Evolutionary conservation across 2,888 invertebrate species (phyloP).

Genomic region (Cheilosia impressa): DNA sequence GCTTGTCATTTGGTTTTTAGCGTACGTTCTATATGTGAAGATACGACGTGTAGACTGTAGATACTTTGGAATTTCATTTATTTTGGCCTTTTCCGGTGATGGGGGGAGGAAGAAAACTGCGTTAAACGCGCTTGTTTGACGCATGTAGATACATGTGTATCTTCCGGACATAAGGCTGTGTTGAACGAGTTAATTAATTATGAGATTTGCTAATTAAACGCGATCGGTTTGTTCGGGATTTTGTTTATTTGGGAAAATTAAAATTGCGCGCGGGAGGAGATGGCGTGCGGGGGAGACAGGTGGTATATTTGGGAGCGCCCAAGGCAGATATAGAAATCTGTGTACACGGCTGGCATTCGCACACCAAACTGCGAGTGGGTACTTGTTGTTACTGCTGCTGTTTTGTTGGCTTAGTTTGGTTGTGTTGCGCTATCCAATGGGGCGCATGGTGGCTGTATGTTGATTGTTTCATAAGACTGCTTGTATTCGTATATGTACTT

Average conservation of each 20-base stretch:
- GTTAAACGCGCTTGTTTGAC: slow-evolving; percentile 59
- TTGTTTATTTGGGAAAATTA: slow-evolving; percentile 72
- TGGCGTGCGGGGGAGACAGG: not conserved
- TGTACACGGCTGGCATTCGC: slow-evolving; percentile 2
- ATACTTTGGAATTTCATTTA: slow-evolving; percentile 58
- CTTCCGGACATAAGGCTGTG: slow-evolving; percentile 66
- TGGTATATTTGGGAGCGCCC: too few relatives aligned
- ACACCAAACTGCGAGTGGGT: slow-evolving; percentile 27
- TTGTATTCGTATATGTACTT: slow-evolving; percentile 2
- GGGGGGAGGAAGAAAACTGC: slow-evolving; percentile 10
- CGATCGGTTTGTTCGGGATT: slow-evolving; percentile 60
- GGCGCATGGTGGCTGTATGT: slow-evolving; percentile 53
- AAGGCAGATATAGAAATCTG: slow-evolving; percentile 2
- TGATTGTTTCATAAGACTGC: slow-evolving; percentile 68
- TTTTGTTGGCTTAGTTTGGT: slow-evolving; percentile 21
- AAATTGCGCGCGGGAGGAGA: slow-evolving; percentile 17
- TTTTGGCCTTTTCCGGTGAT: slow-evolving; percentile 31
- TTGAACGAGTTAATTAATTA: slow-evolving; percentile 71
- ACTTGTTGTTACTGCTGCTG: slow-evolving; percentile 57
- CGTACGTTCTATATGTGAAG: not conserved
- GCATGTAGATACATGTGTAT: slow-evolving; percentile 66
- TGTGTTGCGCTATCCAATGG: slow-evolving; percentile 40
- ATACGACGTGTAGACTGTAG: slow-evolving; percentile 14
- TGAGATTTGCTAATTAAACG: slow-evolving; percentile 73
- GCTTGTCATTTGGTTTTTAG: slow-evolving; percentile 61